Evolutionary conservation across 2,113 vertebrate genomes (phyloP).

Genomic region (Sciurus niger): DNA sequence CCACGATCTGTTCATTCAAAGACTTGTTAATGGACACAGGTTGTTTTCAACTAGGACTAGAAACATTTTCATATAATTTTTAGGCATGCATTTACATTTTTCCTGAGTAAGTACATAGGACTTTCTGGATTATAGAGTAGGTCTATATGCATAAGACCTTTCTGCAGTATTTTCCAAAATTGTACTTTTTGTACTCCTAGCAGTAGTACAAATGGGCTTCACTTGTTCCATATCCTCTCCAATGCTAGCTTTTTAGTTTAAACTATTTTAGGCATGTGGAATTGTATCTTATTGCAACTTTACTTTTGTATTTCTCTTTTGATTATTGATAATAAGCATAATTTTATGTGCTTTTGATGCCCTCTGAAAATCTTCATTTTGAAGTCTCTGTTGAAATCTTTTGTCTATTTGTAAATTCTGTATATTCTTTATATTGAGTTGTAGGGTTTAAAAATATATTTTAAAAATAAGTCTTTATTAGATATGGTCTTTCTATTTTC

Average conservation of each 20-base stretch:
- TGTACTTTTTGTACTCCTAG: neutral
- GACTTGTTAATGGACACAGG: neutral
- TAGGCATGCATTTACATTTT: slow-evolving; percentile 26
- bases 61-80: neutral
- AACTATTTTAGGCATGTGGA: neutral
- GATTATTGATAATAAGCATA: neutral
- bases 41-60: neutral
- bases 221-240: too few relatives aligned
- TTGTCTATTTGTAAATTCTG: neutral
- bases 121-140: neutral
- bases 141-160: neutral
- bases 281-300: neutral
- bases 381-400: neutral
- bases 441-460: neutral
- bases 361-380: neutral
- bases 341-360: neutral
- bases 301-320: neutral
- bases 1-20: neutral
- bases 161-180: slow-evolving; percentile 1
- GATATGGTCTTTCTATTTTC: neutral
- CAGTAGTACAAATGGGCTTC: neutral
- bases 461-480: neutral
- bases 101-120: slow-evolving; percentile 15
- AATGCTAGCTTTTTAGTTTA: neutral
- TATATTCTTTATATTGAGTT: slow-evolving; percentile 35